Evolutionary conservation across 2,113 vertebrate species (phyloP).

Genomic region (Coreoperca whiteheadi): DNA sequence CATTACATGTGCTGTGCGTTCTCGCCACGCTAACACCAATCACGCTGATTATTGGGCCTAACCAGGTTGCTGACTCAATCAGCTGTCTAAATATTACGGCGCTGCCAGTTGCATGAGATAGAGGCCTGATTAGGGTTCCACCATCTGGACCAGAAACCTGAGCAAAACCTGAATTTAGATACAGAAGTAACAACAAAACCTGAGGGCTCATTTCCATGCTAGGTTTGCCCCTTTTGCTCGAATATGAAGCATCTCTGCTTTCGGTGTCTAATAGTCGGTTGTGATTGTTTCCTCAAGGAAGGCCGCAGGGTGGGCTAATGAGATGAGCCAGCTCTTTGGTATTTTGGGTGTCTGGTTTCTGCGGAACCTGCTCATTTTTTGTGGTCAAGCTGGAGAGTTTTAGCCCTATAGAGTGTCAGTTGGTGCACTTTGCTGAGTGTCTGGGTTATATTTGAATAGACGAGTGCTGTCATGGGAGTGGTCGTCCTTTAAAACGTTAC

Average conservation of each 20-base stretch:
- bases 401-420: background rate
- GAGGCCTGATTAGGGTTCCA: constrained; percentile 64
- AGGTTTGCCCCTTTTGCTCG: background rate
- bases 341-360: constrained; percentile 61
- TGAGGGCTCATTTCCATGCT: constrained; percentile 54
- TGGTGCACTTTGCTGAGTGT: constrained; percentile 10
- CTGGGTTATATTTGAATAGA: constrained; percentile 17
- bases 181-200: constrained; percentile 69
- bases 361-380: constrained; percentile 50
- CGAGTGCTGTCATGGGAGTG: constrained; percentile 49
- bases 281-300: constrained; percentile 56
- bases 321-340: constrained; percentile 42
- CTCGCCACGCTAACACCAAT: constrained; percentile 66
- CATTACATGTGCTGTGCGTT: constrained; percentile 47
- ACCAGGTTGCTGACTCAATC: constrained; percentile 67
- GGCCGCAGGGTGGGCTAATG: constrained; percentile 41
- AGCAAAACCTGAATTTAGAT: constrained; percentile 58
- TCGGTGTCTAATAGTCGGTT: constrained; percentile 30
- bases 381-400: constrained; percentile 11
- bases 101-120: constrained; percentile 65
- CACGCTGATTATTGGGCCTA: constrained; percentile 68
- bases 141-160: constrained; percentile 73
- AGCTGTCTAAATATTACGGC: constrained; percentile 79
- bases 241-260: constrained; percentile 47
- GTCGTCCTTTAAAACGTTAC: constrained; percentile 57